Percentiles rank a stretch among this genome's conserved stretches.
phyloP scores from a whole-genome alignment of 1,140 invertebrate species.

The Philaenus spumarius region DNA sequence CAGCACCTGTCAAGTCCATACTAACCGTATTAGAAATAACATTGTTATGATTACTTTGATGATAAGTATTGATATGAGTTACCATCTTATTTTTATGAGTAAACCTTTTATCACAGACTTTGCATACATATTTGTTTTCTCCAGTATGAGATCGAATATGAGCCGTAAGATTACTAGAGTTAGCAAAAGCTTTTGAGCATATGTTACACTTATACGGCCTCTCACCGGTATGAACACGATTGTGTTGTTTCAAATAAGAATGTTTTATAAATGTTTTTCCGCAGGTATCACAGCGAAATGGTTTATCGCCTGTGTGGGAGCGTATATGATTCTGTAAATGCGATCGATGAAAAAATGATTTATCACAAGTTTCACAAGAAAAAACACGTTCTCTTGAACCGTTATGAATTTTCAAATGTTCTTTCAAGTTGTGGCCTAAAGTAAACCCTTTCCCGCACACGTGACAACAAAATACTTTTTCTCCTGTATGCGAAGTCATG shows the following conservation, averaged over 20 bases:
- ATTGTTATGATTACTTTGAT: too few species aligned
- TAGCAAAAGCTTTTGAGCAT: slow-evolving; percentile 35
- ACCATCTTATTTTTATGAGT: background rate
- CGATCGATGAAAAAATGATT: background rate
- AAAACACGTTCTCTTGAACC: background rate
- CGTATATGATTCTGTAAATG: slow-evolving; percentile 3
- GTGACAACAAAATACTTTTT: background rate
- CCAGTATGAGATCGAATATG: slow-evolving; percentile 7
- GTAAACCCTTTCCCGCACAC: background rate
- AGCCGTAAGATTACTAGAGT: background rate
- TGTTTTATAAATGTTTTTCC: slow-evolving; percentile 12
- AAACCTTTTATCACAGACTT: background rate
- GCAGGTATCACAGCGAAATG: slow-evolving; percentile 16
- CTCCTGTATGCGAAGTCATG: background rate
- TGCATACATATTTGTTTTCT: background rate
- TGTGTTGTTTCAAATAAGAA: slow-evolving; percentile 15
- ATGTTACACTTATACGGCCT: slow-evolving; percentile 41
- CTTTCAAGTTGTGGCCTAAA: background rate
- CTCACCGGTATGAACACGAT: slow-evolving; percentile 38
- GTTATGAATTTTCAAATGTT: background rate
- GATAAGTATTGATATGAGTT: background rate
- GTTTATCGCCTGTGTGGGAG: slow-evolving; percentile 7
- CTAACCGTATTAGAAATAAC: too few species aligned
- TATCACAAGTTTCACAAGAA: background rate
- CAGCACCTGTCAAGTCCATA: too few species aligned